phyloP scores from a whole-genome alignment of 1,140 invertebrate species.

The Meloidogyne hapla region DNA sequence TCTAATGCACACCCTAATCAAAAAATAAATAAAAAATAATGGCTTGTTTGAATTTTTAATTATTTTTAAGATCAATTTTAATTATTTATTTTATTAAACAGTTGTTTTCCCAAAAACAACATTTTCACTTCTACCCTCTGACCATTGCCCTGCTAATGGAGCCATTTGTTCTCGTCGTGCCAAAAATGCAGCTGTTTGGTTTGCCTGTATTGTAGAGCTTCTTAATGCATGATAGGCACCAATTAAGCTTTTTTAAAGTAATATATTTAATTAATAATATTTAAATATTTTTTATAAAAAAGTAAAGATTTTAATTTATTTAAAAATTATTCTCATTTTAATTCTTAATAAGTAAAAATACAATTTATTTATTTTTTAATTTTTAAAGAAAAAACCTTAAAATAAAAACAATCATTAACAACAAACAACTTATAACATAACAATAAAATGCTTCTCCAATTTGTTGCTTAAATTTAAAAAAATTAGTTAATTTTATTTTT shows the following conservation, averaged over 20 bases:
- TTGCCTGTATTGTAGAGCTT: neutral
- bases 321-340: too few relatives aligned
- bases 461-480: slow-evolving; percentile 48
- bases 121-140: neutral
- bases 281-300: neutral
- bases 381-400: slow-evolving; percentile 28
- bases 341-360: too few relatives aligned
- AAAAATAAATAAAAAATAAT: neutral
- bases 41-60: neutral
- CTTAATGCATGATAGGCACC: slow-evolving; percentile 48
- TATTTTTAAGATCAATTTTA: neutral
- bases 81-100: neutral
- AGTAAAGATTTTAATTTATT: too few relatives aligned
- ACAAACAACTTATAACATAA: slow-evolving; percentile 47
- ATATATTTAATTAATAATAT: neutral
- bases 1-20: neutral
- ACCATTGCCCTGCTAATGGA: slow-evolving; percentile 8
- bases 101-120: neutral
- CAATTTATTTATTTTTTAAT: too few relatives aligned
- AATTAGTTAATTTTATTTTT: neutral
- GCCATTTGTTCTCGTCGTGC: slow-evolving; percentile 22
- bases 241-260: slow-evolving; percentile 23
- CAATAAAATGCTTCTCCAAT: slow-evolving; percentile 60
- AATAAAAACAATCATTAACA: slow-evolving; percentile 58
- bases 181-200: slow-evolving; percentile 23